Evolutionary conservation across 2,888 invertebrate genomes (phyloP).

Genomic region (Rhingia rostrata): DNA sequence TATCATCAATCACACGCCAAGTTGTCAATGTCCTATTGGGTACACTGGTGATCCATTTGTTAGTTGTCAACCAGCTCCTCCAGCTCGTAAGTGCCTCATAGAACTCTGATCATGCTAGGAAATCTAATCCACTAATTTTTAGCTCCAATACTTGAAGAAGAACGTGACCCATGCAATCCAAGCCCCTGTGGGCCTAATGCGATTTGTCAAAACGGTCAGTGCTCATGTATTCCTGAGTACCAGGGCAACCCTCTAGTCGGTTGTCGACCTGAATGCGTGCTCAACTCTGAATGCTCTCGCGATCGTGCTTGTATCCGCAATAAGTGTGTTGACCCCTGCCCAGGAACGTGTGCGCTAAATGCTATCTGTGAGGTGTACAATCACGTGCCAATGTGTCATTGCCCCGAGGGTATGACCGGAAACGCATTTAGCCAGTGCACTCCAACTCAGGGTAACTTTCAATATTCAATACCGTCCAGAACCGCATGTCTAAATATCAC

Average conservation of each 20-base stretch:
- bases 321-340: constrained; percentile 89
- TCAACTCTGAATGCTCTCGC: constrained; percentile 87
- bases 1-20: constrained; percentile 89
- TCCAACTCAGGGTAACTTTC: constrained; percentile 81
- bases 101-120: neutral
- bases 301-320: constrained; percentile 88
- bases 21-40: constrained; percentile 88
- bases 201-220: constrained; percentile 87
- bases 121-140: neutral
- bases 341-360: constrained; percentile 87
- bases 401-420: constrained; percentile 88
- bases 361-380: constrained; percentile 89
- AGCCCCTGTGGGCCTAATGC: constrained; percentile 92
- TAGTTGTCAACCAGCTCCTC: constrained; percentile 82
- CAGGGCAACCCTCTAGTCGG: constrained; percentile 88
- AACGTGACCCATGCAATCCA: constrained; percentile 85
- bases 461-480: constrained; percentile 80
- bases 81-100: constrained; percentile 69
- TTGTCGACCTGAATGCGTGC: constrained; percentile 89
- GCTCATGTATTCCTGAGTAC: constrained; percentile 87
- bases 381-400: constrained; percentile 89
- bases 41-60: constrained; percentile 90
- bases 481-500: constrained; percentile 82
- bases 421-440: constrained; percentile 87
- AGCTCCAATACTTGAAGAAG: constrained; percentile 79